Base-by-base conservation (phyloP, 2,113 vertebrate genomes). In the Gallinago undulata region DNA sequence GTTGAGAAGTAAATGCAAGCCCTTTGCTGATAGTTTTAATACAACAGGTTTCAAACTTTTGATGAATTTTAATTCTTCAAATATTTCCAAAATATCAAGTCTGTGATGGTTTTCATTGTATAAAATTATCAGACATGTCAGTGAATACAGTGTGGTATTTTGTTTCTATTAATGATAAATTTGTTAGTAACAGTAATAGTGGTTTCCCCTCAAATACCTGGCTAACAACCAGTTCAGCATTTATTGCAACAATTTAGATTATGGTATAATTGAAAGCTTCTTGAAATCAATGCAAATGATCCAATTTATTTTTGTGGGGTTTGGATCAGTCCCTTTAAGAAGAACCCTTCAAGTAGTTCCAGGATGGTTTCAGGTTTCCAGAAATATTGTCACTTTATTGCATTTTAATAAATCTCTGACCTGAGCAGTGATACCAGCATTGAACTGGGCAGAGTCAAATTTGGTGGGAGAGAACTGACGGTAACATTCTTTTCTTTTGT, bases 401-500 rank as follows among this genome's bases (percentile, higher is more conserved):
- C 59, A 78, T 96, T 95, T 91, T 89, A 93, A 93, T 87, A 63
- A 70, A 96, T 70, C 55, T 66, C 86, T 95, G 95, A 96, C 92
- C 94, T 81, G 66, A 96, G 86, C 89, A 63, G 77, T 84, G 86
- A 84, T 89, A 63, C 62, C 83, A 88, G 67, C 86, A 95, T 24
- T 96, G 94, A 96, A 89, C 92, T 83, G 89, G 87, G 95, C 87
- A 96, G 95, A 96, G 63, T 85, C 92, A 97, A 97, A 97, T 97
- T 96, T 94, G 92, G 82, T 95, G 96, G 96, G 96, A 97, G 89
- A 96, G 90, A 75, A 94, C 86, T 51, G 86, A 45, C 0, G 1
- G 59, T 35, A 81, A 23, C 60, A 74, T 87, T 51, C 43, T 78
- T 74, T 75, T 85, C 90, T 94, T 97, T 95, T 90, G 73, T 89